Evolutionary conservation across 2,113 vertebrate genomes (phyloP).

Genomic region (Spizaetus ornatus): DNA sequence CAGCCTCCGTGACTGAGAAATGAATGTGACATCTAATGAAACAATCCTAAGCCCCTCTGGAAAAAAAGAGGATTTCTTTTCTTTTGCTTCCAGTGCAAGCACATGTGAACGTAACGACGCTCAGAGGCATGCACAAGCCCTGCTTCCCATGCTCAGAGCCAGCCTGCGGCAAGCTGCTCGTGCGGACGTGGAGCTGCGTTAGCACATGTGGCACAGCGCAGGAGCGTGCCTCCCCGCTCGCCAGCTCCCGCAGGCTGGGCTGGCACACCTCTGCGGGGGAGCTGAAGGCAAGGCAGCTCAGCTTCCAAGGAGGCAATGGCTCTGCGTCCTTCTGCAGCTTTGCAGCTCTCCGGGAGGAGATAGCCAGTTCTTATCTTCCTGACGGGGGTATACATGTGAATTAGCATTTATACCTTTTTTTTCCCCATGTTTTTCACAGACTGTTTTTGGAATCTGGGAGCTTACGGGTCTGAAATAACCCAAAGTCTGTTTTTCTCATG

Average conservation of each 20-base stretch:
- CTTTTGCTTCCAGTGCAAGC: neutral
- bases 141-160: fast-evolving
- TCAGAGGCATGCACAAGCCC: neutral
- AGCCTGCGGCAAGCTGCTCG: neutral
- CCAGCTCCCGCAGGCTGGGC: neutral
- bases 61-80: neutral
- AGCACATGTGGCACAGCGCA: fast-evolving
- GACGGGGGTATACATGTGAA: neutral
- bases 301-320: neutral
- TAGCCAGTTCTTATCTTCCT: neutral
- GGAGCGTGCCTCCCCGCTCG: fast-evolving
- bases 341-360: neutral
- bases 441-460: neutral
- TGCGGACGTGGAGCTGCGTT: fast-evolving
- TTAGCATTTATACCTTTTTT: neutral
- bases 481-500: neutral
- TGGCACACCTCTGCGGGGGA: fast-evolving
- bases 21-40: neutral
- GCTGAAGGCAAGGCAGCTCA: neutral
- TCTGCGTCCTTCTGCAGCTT: neutral
- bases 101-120: fast-evolving
- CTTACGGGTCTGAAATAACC: neutral
- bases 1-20: neutral
- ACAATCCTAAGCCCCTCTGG: neutral
- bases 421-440: neutral